phyloP scores from a whole-genome alignment of 2,888 invertebrate species.

The Pantelozetes paolii region DNA sequence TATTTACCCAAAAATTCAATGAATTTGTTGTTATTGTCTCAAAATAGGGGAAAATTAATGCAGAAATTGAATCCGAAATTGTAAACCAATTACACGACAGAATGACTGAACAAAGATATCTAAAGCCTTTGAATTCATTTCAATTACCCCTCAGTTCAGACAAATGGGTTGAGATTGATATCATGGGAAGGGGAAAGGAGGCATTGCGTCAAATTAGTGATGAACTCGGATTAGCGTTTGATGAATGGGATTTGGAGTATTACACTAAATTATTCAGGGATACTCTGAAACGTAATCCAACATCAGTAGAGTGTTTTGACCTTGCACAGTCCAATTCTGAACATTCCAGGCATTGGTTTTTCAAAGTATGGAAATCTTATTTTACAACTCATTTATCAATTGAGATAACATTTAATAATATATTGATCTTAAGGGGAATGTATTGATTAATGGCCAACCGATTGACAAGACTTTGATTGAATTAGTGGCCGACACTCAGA shows the following conservation, averaged over 20 bases:
- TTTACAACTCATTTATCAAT: too few relatives aligned
- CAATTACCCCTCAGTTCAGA: slow-evolving; percentile 60
- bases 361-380: slow-evolving; percentile 59
- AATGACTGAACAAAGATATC: slow-evolving; percentile 89
- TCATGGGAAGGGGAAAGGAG: slow-evolving; percentile 37
- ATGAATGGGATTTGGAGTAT: slow-evolving; percentile 83
- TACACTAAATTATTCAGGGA: slow-evolving; percentile 80
- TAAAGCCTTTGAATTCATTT: slow-evolving; percentile 60
- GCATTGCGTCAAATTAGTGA: slow-evolving; percentile 42
- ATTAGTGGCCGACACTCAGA: slow-evolving; percentile 87
- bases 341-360: slow-evolving; percentile 98
- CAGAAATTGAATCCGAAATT: slow-evolving; percentile 46
- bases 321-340: slow-evolving; percentile 95
- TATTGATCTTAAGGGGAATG: slow-evolving; percentile 61
- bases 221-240: slow-evolving; percentile 75
- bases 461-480: slow-evolving; percentile 77
- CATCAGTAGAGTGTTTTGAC: slow-evolving; percentile 95
- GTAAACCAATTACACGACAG: slow-evolving; percentile 66
- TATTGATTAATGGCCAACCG: slow-evolving; percentile 74
- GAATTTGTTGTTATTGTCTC: slow-evolving; percentile 38
- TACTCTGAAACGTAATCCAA: slow-evolving; percentile 81
- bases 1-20: slow-evolving; percentile 43
- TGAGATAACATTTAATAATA: background rate
- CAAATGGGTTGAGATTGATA: slow-evolving; percentile 64
- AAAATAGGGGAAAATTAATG: slow-evolving; percentile 35